Evolutionary conservation across 2,888 invertebrate genomes (phyloP).

Genomic region (Nymphalis c-album): DNA sequence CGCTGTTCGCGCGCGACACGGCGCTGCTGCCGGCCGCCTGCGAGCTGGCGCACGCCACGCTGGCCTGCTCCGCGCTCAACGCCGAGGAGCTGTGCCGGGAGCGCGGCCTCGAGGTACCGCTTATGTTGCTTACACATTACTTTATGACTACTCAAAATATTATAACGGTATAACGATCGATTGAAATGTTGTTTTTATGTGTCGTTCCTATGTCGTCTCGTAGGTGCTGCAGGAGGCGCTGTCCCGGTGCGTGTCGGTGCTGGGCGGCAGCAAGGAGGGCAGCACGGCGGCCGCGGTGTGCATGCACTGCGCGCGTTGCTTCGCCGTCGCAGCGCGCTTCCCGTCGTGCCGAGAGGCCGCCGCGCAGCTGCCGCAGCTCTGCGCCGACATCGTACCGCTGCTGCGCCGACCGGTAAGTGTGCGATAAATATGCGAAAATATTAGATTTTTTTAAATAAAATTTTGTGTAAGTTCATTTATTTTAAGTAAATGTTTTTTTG

Average conservation of each 20-base stretch:
- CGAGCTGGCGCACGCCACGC: slow-evolving; percentile 97
- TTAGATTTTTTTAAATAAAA: background rate
- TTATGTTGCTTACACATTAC: background rate
- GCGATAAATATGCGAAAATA: background rate
- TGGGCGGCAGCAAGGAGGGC: slow-evolving; percentile 87
- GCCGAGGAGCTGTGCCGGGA: slow-evolving; percentile 98
- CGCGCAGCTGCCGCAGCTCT: slow-evolving; percentile 92
- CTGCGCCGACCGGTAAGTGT: slow-evolving; percentile 54
- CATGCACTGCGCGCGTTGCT: slow-evolving; percentile 93
- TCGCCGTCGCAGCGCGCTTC: slow-evolving; percentile 97
- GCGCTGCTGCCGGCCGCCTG: slow-evolving; percentile 93
- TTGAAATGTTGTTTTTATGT: too few relatives aligned
- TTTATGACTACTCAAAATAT: too few relatives aligned
- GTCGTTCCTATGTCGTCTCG: background rate
- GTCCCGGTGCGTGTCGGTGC: slow-evolving; percentile 95
- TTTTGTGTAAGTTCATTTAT: background rate
- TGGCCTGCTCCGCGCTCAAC: slow-evolving; percentile 97
- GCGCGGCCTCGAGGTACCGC: slow-evolving; percentile 89
- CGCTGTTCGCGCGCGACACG: slow-evolving; percentile 86
- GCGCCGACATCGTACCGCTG: slow-evolving; percentile 84
- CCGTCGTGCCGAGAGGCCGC: slow-evolving; percentile 93
- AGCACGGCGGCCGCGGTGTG: slow-evolving; percentile 96
- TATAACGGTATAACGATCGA: too few relatives aligned
- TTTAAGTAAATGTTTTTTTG: background rate
- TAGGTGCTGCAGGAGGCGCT: slow-evolving; percentile 93